These are phyloP conservation scores for Acrobasis consociella DNA, from an alignment of 2,888 invertebrate species.

Conservation along the genomic window DNA sequence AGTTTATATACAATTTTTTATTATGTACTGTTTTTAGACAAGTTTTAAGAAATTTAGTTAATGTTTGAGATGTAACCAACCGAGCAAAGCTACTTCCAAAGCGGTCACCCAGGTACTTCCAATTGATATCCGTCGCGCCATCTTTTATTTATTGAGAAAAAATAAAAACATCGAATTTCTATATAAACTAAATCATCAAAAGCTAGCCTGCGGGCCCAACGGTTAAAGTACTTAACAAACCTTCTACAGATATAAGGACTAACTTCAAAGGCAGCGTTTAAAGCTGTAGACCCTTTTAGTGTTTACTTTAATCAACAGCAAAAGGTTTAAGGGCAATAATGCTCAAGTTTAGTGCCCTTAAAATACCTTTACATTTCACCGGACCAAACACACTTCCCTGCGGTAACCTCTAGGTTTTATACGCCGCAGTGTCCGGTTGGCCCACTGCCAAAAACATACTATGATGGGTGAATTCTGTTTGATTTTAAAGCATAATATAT, in stretches of 20 bases:
- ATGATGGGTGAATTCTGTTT: slow-evolving; percentile 21
- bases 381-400: slow-evolving; percentile 19
- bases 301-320: background rate
- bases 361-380: slow-evolving; percentile 10
- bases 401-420: slow-evolving; percentile 19
- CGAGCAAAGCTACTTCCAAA: no score
- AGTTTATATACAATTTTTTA: no score
- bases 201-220: no score
- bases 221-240: background rate
- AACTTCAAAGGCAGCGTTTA: background rate
- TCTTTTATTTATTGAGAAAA: no score
- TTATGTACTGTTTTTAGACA: no score
- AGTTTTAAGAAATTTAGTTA: no score
- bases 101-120: no score
- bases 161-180: no score
- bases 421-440: slow-evolving; percentile 26
- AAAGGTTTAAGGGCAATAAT: slow-evolving; percentile 12
- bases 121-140: no score
- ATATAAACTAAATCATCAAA: no score
- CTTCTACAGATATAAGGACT: background rate
- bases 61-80: no score
- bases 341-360: slow-evolving; percentile 2
- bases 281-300: background rate
- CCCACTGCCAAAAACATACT: slow-evolving; percentile 25
- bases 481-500: slow-evolving; percentile 25